phyloP scores from a whole-genome alignment of 2,797 vertebrate genomes.

The Eulemur rubriventer region DNA sequence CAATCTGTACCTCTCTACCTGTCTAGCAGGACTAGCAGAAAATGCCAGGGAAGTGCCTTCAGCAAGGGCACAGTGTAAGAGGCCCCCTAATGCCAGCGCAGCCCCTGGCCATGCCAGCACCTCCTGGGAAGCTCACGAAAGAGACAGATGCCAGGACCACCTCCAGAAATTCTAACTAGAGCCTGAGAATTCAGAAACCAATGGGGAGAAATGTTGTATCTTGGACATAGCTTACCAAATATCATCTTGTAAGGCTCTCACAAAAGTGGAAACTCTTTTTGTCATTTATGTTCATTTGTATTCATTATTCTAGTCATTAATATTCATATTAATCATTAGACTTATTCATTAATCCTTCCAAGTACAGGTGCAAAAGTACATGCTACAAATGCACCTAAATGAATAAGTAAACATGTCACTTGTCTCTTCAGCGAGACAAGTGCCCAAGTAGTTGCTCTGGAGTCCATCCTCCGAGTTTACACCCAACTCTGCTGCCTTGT shows the following conservation, averaged over 20 bases:
- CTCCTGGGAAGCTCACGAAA: background rate
- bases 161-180: background rate
- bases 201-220: accelerated
- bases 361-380: background rate
- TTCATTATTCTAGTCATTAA: background rate
- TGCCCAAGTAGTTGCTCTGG: too few relatives aligned
- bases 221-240: background rate
- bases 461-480: background rate
- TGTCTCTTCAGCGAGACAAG: background rate
- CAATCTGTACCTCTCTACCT: background rate
- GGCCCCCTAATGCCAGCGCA: accelerated
- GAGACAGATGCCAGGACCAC: background rate
- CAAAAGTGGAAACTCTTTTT: background rate
- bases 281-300: background rate
- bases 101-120: too few relatives aligned
- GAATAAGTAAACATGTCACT: background rate
- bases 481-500: background rate
- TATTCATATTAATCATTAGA: background rate
- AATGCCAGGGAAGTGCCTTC: too few relatives aligned
- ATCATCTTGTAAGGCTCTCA: background rate
- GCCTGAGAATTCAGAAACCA: background rate
- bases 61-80: background rate
- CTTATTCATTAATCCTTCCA: background rate
- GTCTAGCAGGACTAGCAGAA: background rate
- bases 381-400: background rate